phyloP scores from a whole-genome alignment of 2,113 vertebrate species.

The Muntiacus muntjak region DNA sequence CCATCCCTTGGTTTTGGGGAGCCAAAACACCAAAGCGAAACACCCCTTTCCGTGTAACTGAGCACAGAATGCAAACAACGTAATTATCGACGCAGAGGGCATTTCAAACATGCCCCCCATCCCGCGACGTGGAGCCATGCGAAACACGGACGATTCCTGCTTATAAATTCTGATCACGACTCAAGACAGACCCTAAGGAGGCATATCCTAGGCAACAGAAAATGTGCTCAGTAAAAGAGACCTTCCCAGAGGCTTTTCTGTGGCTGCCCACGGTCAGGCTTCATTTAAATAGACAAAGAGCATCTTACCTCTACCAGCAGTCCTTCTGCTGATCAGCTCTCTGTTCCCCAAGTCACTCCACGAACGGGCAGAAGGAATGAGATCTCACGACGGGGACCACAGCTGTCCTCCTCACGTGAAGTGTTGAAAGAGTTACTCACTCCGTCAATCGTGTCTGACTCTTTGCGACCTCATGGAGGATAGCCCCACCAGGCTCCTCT shows the following conservation, averaged over 20 bases:
- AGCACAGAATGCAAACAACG: background rate
- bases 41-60: background rate
- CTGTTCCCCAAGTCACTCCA: constrained; percentile 14
- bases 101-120: background rate
- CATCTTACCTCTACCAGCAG: background rate
- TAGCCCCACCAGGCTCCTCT: background rate
- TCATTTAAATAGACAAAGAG: constrained; percentile 11
- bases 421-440: background rate
- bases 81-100: background rate
- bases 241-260: background rate
- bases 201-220: constrained; percentile 18
- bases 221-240: constrained; percentile 21
- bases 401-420: background rate
- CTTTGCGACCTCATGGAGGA: background rate
- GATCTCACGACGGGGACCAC: background rate
- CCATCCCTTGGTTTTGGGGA: background rate
- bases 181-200: background rate
- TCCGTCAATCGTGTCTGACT: accelerated
- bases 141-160: background rate
- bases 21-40: background rate
- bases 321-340: constrained; percentile 9
- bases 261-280: background rate
- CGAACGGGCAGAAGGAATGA: background rate
- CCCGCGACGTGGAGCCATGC: background rate
- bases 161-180: background rate